Evolutionary conservation across 2,888 invertebrate genomes (phyloP), one percentile per base, ranked within the genome.

Genomic region (Stratiomys singularior): DNA sequence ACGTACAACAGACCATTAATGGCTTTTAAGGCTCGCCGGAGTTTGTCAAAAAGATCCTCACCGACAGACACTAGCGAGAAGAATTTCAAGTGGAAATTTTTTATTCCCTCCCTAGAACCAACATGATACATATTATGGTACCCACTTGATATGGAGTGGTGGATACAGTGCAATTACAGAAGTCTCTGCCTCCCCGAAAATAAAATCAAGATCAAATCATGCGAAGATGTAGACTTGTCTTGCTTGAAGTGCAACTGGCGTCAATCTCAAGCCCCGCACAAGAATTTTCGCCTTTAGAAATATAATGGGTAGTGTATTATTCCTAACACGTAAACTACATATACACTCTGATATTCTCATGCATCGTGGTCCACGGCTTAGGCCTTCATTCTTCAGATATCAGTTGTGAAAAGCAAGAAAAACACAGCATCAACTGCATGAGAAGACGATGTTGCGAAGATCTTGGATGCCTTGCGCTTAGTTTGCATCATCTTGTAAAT

Each of bases 161-260:
- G 21, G 27, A 18, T 64, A 64, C 25, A 64, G 64, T 64, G 13
- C 64, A 64, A 64, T 64, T 64, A 64, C 18, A 64, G 25, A 64
- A n/a, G 15, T 18, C 64, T 64, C 37, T 37, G 37, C 37, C 37
- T 37, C 37, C 28, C 64, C 64, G 28, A 60, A 60, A 60, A 25
- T 9, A 3, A 37, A 60, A 60, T 60, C 60, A 60, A 60, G 60
- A 64, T 64, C 64, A 30, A 64, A 30, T 64, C 64, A 28, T 27
- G 28, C 25, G 28, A 11, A 60, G 60, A 25, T 21, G 23, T n/a
- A 23, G 64, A 60, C 52, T n/a, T 52, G 52, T 4, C 15, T 13
- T 64, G 64, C 64, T 28, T 30, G n/a, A 18, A 64, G 64, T 64
- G 64, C 64, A 64, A 64, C 64, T 64, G 64, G 64, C 64, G 64